phyloP scores from a whole-genome alignment of 2,888 invertebrate genomes.

The Ashinkailepas kermadecensis region DNA sequence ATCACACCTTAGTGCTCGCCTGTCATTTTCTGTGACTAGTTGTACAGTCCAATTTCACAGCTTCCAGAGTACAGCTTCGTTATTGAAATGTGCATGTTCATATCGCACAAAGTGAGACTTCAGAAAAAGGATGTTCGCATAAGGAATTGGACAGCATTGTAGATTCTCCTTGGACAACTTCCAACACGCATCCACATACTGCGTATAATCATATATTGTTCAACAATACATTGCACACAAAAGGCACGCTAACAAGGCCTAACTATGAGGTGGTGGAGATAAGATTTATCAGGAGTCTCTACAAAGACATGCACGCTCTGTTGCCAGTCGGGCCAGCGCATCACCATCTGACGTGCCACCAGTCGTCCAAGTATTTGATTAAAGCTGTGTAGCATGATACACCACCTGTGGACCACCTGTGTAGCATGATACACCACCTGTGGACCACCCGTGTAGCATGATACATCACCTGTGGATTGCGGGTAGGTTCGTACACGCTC shows the following conservation, averaged over 20 bases:
- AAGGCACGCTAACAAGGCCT: constrained; percentile 21
- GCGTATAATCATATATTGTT: constrained; percentile 9
- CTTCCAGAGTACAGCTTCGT: no score
- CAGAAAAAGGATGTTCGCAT: no score
- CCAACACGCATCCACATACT: not conserved
- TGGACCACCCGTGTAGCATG: no score
- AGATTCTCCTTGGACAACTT: no score
- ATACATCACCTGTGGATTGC: no score
- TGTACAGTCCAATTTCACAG: no score
- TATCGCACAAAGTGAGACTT: no score
- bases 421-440: no score
- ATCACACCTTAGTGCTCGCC: no score
- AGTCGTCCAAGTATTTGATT: constrained; percentile 1
- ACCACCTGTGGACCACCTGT: not conserved
- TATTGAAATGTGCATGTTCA: no score
- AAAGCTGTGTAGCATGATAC: not conserved
- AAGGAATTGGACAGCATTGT: no score
- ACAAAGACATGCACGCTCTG: not conserved
- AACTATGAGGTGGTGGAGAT: constrained; percentile 20
- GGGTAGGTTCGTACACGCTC: not conserved
- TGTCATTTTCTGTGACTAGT: no score
- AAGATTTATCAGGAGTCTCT: not conserved
- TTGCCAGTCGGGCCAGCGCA: not conserved
- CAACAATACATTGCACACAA: constrained; percentile 18
- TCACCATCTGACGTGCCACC: not conserved